Conservation (phyloP, 2,888 invertebrate species). For the Leucoma salicis region DNA sequence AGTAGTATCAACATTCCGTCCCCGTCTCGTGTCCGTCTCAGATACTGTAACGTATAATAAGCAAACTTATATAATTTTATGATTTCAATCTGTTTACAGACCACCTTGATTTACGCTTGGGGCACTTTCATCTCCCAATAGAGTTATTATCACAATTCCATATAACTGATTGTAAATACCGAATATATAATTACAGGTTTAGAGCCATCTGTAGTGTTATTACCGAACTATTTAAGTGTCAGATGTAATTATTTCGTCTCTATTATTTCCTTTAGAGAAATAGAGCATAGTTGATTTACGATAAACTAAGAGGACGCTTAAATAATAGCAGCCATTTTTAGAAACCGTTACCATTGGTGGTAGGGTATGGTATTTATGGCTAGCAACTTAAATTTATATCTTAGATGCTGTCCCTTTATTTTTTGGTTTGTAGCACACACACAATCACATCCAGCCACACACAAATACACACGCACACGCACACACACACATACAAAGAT, state of each 20-base stretch:
- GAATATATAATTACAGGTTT: constrained; percentile 54
- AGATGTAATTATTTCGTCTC: constrained; percentile 43
- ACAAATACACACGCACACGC: too few relatives aligned
- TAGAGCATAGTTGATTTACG: constrained; percentile 41
- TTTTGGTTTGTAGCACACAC: too few relatives aligned
- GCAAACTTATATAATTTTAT: constrained; percentile 37
- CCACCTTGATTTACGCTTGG: constrained; percentile 47
- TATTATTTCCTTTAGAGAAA: constrained; percentile 22
- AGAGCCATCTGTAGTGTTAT: constrained; percentile 29
- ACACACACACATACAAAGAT: too few relatives aligned
- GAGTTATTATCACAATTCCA: constrained; percentile 64
- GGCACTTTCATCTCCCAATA: constrained; percentile 52
- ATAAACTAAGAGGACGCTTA: too few relatives aligned
- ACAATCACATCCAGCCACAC: too few relatives aligned
- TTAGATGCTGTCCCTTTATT: too few relatives aligned
- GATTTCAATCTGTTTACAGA: constrained; percentile 46
- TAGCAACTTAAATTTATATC: too few relatives aligned
- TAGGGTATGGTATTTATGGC: constrained; percentile 29
- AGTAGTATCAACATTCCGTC: neutral
- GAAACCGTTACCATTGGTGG: too few relatives aligned
- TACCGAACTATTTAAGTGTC: constrained; percentile 23
- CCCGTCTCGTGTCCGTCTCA: neutral
- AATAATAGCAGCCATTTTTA: too few relatives aligned
- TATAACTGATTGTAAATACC: constrained; percentile 46
- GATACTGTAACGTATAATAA: neutral